These are phyloP conservation scores for Papilio polyxenes DNA, from an alignment of 1,140 invertebrate genomes.

Conservation along the genomic window DNA sequence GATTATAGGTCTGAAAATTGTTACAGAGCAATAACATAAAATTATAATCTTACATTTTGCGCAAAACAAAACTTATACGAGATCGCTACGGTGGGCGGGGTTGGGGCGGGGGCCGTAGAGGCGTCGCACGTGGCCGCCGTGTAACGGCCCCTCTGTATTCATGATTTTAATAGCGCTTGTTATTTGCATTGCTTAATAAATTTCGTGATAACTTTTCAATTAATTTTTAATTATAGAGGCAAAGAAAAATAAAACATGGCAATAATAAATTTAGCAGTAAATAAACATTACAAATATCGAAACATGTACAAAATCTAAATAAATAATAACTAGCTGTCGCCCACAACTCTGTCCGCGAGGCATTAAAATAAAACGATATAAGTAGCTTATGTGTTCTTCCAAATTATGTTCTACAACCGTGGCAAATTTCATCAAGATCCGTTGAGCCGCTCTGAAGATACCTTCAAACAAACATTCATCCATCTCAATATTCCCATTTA, in stretches of 20 bases:
- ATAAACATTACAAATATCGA: background rate
- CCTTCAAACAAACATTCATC: too few species aligned
- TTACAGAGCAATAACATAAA: background rate
- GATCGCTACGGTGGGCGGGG: background rate
- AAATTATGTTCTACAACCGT: too few species aligned
- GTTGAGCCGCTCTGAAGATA: too few species aligned
- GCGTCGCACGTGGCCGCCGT: background rate
- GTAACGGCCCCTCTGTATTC: slow-evolving; percentile 10
- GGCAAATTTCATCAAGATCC: too few species aligned
- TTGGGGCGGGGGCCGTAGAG: background rate
- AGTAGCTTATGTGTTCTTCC: too few species aligned
- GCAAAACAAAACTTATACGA: background rate
- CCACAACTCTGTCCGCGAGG: too few species aligned
- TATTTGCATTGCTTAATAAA: slow-evolving; percentile 20
- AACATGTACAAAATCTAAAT: too few species aligned
- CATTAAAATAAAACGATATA: too few species aligned
- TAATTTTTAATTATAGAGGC: background rate
- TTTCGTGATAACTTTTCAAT: background rate
- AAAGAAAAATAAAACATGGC: background rate
- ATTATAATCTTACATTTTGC: background rate
- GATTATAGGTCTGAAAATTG: background rate
- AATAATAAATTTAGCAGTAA: background rate
- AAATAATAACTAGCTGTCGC: too few species aligned
- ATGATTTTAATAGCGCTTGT: background rate
- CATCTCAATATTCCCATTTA: too few species aligned